Evolutionary conservation across 2,113 vertebrate genomes (phyloP), one percentile per base, ranked within the genome.

Genomic region (Stigmatopora argus): DNA sequence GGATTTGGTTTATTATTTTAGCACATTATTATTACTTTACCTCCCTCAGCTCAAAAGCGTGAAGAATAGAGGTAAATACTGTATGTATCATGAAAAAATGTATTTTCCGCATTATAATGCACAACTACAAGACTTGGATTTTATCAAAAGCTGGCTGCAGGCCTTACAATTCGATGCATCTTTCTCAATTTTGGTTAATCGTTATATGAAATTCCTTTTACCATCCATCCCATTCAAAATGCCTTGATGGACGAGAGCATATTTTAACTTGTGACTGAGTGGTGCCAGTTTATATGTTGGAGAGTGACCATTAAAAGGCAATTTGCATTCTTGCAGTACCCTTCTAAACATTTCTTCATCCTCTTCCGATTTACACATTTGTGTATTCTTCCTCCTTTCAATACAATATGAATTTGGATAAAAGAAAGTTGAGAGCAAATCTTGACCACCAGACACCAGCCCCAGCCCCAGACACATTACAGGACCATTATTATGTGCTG

Each of bases 401-500:
- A 82, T 73, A 65, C 60, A 61, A 55, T 71, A 56, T 74, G 66
- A 79, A 84, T 59, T 69, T 69, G 70, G 77, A 75, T 72, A 55
- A 10, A 34, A 55, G 44, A 41, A 61, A 64, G 70, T 73, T 66
- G 74, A 81, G n/a, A n/a, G 70, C 66, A 65, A 67, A 69, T 61
- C n/a, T 70, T 75, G 71, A 70, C 51, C 13, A 49, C 35, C 11
- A 18, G 72, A 81, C 68, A 52, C 60, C 59, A 53, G 9, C 38
- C 38, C 60, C 59, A 53, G 9, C 38, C 38, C 44, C 45, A 71
- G 69, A 76, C 77, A 65, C 55, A 78, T 61, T 53, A 7, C 65
- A 31, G 45, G 61, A 73, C 66, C 69, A 79, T 86, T 87, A 82
- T 83, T 78, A 73, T 77, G 73, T 66, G 21, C 61, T 10, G 68